Evolutionary conservation across 2,888 invertebrate genomes (phyloP), one percentile per base, ranked within the genome.

Genomic region (Entomobrya proxima): DNA sequence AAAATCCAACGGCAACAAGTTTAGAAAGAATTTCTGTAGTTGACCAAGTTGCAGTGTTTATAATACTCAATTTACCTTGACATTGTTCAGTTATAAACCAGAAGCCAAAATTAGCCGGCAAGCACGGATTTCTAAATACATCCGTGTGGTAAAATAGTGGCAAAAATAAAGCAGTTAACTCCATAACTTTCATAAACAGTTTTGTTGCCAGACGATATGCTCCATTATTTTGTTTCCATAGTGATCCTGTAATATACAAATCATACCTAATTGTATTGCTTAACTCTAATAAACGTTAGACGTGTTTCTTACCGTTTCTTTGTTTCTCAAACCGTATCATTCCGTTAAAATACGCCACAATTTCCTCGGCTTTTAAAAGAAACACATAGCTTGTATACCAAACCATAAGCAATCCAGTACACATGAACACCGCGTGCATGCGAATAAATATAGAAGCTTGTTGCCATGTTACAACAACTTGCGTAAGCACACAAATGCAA

Each of bases 251-350:
- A 40, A 40, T 5, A 9, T 40, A 40, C 6, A 40, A 40, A 9
- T 40, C 11, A 9, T 5, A 9, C 5, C 5, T 40, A 40, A 40
- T 40, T 40, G 6, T 7, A 9, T 40, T 40, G 5, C 11, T 40
- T 7, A 40, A 9, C 11, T 40, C 40, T 7, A 9, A 11, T 40
- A n/a, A n/a, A n/a, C n/a, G n/a, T 30, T 3, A 3, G 11, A 13
- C 24, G 13, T n/a, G n/a, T n/a, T 58, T 61, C 61, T 61, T 30
- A 61, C 61, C 1, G n/a, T 61, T 61, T 61, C 61, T 61, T 30
- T 61, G 15, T 30, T 2, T n/a, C 18, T 74, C 74, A 50, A 74
- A 74, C 1, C 1, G 6, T 24, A 74, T 2, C 47, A 74, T 74
- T 44, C n/a, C 74, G 24, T 74, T 74, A 2, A 74, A 4, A 15